phyloP scores from a whole-genome alignment of 2,888 invertebrate genomes.

The Andrena haemorrhoa region DNA sequence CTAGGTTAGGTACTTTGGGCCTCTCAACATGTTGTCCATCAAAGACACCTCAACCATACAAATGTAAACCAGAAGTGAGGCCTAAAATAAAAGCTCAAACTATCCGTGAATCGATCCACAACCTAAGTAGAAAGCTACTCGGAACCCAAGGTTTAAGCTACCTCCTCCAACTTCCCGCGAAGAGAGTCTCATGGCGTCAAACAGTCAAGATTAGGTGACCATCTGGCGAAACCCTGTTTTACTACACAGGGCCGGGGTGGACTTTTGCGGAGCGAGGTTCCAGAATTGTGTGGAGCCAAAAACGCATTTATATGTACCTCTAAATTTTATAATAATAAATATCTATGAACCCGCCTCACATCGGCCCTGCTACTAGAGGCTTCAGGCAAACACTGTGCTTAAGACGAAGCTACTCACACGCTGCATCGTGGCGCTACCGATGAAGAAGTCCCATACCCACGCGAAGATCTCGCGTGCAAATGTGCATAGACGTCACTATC shows the following conservation, averaged over 20 bases:
- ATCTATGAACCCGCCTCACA: too few relatives aligned
- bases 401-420: slow-evolving; percentile 74
- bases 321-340: too few relatives aligned
- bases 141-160: background rate
- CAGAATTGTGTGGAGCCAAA: too few relatives aligned
- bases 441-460: slow-evolving; percentile 80
- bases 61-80: background rate
- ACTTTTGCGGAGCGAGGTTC: too few relatives aligned
- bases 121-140: background rate
- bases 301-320: too few relatives aligned
- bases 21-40: background rate
- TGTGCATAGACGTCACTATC: slow-evolving; percentile 79
- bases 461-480: slow-evolving; percentile 80
- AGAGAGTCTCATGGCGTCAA: background rate
- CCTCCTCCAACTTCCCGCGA: too few relatives aligned
- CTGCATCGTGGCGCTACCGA: slow-evolving; percentile 79
- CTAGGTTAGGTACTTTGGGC: too few relatives aligned
- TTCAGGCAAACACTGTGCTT: background rate
- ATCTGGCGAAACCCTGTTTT: background rate
- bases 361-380: background rate
- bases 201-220: background rate
- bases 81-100: background rate
- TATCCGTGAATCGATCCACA: background rate
- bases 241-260: too few relatives aligned
- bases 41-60: background rate